Base-by-base conservation (phyloP, 2,797 vertebrate species). In the Paratrypauchen microcephalus region DNA sequence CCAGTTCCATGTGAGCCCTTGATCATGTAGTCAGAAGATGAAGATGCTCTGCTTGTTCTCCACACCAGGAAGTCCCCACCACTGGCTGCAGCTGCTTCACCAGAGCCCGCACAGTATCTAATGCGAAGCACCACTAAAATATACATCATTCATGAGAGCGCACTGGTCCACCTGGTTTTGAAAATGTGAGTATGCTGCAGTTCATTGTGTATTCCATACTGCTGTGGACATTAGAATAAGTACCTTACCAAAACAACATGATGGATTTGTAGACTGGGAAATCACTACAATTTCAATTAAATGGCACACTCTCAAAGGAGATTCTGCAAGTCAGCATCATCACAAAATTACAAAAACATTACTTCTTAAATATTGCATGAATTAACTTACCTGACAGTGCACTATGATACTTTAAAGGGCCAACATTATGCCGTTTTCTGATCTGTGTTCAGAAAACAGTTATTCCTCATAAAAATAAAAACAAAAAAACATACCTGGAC, bases 71-170 rank as follows among this genome's bases (percentile, higher is more conserved):
- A 75, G 60, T 79, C 16, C 48, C 48, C 71, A 28, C 56, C 63
- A 62, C 12, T 16, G 4, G 21, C 69, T 77, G 64, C 76, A 82
- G 63, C 69, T 83, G 83, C 68, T 74, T 76, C 75, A 80, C 74
- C 47, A 23, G 70, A 76, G 81, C 66, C 75, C 68, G 66, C 71
- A 60, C 59, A 13, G 28, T 74, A 64, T 65, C 68, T 84, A 73
- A 72, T 69, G 50, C 61, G 48, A 67, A 60, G 69, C 66, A 71
- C 62, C 64, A 19, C 19, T 54, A 72, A 48, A 74, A 65, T 82
- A 73, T 81, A 68, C 79, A 83, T 83, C 65, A 85, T 84, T 86
- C 62, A 87, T 86, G 70, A 71, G 78, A 58, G 73, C 74, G 79
- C 52, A 50, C 30, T n/a, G n/a, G 67, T 69, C 28, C 41, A 68